Base-by-base conservation (phyloP, 1,140 invertebrate species). In the Rhagoletis zephyria region DNA sequence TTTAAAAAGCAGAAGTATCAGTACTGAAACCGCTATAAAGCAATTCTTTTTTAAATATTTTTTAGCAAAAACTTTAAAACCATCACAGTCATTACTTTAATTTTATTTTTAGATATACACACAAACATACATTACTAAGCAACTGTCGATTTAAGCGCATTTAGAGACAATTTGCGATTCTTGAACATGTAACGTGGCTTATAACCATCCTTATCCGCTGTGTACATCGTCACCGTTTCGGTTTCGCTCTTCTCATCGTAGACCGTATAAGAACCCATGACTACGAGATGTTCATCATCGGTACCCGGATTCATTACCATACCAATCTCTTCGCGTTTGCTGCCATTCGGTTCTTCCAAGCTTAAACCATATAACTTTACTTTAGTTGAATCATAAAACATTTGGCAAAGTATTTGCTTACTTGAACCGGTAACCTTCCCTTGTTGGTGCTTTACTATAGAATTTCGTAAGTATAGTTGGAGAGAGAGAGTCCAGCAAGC, bases 181-280 rank as follows among this genome's bases (percentile, higher is more conserved):
- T 91, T 93, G n/a, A 90, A 88, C 85, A 86, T 67, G 74, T 91
- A 91, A 30, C 90, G 89, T 0, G 92, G 60, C 85, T 91, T 90
- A 87, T 93, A 93, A 77, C 92, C 92, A 89, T 93, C 88, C 85
- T 93, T 93, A 64, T 93, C 92, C 48, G 92, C 92, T 0, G 92
- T 93, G 87, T 93, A 93, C 90, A 92, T 92, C 19, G 90, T 91
- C 2, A 90, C 89, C 56, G 91, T 90, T 0, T 91, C 91, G 19
- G 88, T 93, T 19, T 92, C 89, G 81, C 91, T 91, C 77, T 93
- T 93, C 86, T 91, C 90, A 88, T 92, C 91, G 2, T 90, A 89
- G 0, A 85, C 77, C 10, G 89, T 86, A 85, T 92, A 91, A 40
- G 88, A 87, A 60, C 92, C 92, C 91, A 93, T 92, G 5, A 91